Evolutionary conservation across 2,888 invertebrate genomes (phyloP), one percentile per base, ranked within the genome.

Genomic region (Torymus aiolomorphi): DNA sequence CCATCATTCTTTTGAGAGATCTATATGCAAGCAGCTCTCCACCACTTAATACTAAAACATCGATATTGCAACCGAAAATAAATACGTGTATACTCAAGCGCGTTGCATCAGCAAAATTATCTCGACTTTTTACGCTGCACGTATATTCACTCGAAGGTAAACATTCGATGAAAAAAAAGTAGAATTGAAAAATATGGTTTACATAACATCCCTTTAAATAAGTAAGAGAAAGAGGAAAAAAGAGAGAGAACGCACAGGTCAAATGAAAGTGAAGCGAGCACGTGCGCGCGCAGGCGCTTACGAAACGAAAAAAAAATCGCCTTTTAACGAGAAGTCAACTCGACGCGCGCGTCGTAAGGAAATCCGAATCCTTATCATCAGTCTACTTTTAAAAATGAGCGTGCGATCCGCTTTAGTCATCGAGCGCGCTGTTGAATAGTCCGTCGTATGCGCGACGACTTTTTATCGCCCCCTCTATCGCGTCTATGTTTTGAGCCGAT

Each of bases 281-380:
- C 42, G 42, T 42, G 42, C 42, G 8, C 42, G 31, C 31, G 31
- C 4, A 2, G 31, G 31, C 31, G 42, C 42, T 42, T 42, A 67
- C 78, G 51, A 69, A 69, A 70, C 18, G 65, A 70, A 57, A 67
- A 51, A 18, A 18, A 61, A 65, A 66, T 78, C 61, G 16, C 14
- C 71, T 72, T 54, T 67, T 73, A 63, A 73, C 57, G 69, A 73
- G 72, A 76, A 70, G 52, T 54, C 52, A 63, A 56, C 69, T 69
- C 62, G 42, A 65, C 18, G n/a, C 52, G 80, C 42, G 42, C 42
- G 42, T 42, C 31, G n/a, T 54, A 57, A 63, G 56, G 61, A 69
- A 71, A 75, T 66, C 62, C 71, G 71, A 81, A 67, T 75, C 71
- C 74, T 81, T 81, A 81, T 81, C 78, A 67, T 52, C 63, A 78